Evolutionary conservation across 2,797 vertebrate species (phyloP).

Genomic region (Gephyroberyx darwinii): DNA sequence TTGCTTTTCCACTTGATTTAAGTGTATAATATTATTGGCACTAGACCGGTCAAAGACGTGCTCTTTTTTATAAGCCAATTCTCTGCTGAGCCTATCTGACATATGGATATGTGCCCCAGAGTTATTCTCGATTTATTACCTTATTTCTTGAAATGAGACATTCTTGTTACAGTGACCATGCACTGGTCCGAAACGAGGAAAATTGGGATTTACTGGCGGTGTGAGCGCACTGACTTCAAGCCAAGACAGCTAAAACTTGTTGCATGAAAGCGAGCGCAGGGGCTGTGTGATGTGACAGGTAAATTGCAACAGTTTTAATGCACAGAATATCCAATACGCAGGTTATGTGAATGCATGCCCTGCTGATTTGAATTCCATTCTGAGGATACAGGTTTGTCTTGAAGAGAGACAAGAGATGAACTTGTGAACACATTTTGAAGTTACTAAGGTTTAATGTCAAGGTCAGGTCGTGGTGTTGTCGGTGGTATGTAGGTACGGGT

Average conservation of each 20-base stretch:
- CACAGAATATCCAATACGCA: neutral
- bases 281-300: neutral
- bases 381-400: neutral
- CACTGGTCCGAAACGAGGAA: neutral
- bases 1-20: neutral
- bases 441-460: neutral
- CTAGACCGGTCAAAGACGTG: neutral
- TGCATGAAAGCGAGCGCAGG: constrained; percentile 29
- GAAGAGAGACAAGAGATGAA: no score
- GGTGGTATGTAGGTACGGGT: no score
- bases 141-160: neutral
- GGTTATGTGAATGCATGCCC: neutral
- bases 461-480: constrained; percentile 6
- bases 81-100: neutral
- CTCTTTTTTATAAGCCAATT: neutral
- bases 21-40: constrained; percentile 13
- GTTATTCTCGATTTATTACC: neutral
- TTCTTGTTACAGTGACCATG: neutral
- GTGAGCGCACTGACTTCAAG: neutral
- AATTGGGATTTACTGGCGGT: neutral
- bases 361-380: neutral
- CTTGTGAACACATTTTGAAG: no score
- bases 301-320: neutral
- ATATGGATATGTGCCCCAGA: neutral
- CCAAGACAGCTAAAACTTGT: constrained; percentile 42